Evolutionary conservation across 2,797 vertebrate species (phyloP).

Genomic region (Gadopsis marmoratus): DNA sequence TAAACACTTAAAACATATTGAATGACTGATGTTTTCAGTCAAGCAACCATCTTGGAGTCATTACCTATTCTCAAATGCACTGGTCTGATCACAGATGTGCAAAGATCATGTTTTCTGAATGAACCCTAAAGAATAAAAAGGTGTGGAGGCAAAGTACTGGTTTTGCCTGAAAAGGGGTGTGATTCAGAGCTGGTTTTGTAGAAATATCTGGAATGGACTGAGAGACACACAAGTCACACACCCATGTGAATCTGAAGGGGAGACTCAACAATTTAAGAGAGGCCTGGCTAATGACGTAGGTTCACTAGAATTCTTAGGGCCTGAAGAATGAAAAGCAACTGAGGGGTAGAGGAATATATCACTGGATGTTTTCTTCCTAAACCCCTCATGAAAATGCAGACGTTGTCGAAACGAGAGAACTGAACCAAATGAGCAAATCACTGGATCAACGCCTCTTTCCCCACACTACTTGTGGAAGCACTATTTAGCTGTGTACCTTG

Average conservation of each 20-base stretch:
- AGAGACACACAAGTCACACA: conserved; percentile 24
- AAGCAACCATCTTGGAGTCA: conserved; percentile 10
- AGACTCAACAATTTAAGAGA: conserved; percentile 28
- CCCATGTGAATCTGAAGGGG: conserved; percentile 30
- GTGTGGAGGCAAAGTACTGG: conserved; percentile 1
- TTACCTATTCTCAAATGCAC: conserved; percentile 11
- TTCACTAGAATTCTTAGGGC: conserved; percentile 17
- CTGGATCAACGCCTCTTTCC: conserved; percentile 35
- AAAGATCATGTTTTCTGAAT: conserved; percentile 14
- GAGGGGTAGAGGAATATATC: conserved; percentile 21
- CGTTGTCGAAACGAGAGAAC: conserved; percentile 22
- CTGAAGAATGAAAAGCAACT: conserved; percentile 42
- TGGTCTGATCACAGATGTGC: conserved; percentile 17
- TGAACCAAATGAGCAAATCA: conserved; percentile 52
- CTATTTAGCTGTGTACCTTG: conserved; percentile 9
- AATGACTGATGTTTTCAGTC: conserved; percentile 15
- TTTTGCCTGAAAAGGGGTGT: not conserved
- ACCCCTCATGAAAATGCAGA: conserved; percentile 29
- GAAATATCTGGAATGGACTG: conserved; percentile 12
- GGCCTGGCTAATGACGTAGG: conserved; percentile 23
- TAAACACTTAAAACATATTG: conserved; percentile 19
- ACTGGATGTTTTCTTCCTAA: conserved; percentile 25
- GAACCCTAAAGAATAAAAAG: not conserved
- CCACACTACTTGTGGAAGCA: not conserved
- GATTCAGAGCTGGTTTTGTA: conserved; percentile 28